These are phyloP conservation scores for Gymnothorax reevesii DNA, from an alignment of 2,797 vertebrate genomes.

Conservation along the genomic window DNA sequence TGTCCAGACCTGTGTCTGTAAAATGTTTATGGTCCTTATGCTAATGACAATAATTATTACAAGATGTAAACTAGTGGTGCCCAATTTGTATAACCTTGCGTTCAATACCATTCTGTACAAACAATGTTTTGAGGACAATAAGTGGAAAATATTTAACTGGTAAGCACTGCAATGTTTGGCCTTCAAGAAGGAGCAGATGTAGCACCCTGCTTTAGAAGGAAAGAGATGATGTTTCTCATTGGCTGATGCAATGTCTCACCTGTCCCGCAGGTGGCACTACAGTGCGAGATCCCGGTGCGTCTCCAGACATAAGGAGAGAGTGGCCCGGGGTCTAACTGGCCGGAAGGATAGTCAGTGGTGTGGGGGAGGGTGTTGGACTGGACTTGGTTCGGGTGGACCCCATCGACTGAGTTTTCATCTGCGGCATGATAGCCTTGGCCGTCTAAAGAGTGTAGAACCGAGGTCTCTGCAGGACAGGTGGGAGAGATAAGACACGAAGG, in stretches of 20 bases:
- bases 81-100: too few relatives aligned
- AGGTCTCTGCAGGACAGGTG: conserved; percentile 41
- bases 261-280: conserved; percentile 69
- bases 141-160: too few relatives aligned
- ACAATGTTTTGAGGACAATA: too few relatives aligned
- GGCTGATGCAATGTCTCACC: conserved; percentile 50
- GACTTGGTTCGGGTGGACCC: conserved; percentile 50
- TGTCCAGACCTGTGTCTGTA: too few relatives aligned
- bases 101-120: too few relatives aligned
- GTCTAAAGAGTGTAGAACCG: conserved; percentile 26
- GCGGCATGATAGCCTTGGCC: conserved; percentile 9
- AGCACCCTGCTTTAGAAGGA: too few relatives aligned
- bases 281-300: conserved; percentile 49
- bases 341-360: background rate
- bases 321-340: conserved; percentile 32
- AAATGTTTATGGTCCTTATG: too few relatives aligned
- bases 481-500: background rate
- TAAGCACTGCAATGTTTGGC: too few relatives aligned
- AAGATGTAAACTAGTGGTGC: too few relatives aligned
- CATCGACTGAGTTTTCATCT: conserved; percentile 49
- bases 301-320: conserved; percentile 60
- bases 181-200: too few relatives aligned
- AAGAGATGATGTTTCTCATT: background rate
- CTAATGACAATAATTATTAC: too few relatives aligned
- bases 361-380: conserved; percentile 34